Base-by-base conservation (phyloP, 2,888 invertebrate genomes). In the Lysandra bellargus region DNA sequence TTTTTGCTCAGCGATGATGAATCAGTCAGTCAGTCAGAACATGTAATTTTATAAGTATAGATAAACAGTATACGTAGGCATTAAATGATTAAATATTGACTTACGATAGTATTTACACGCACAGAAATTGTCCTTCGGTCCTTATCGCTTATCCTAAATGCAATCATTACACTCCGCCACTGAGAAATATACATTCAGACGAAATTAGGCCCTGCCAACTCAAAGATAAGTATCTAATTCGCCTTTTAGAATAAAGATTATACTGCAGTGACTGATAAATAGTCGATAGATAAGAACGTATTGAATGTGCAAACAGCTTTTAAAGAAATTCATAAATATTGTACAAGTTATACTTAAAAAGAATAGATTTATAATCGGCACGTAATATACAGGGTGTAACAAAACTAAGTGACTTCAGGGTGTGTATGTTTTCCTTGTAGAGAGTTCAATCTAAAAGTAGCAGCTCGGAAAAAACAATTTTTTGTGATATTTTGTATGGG, bases 121-220 rank as follows among this genome's bases (percentile, higher is more conserved):
- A 37, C 69, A 69, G 14, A 69, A 69, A 33, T 33, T 33, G 69
- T 33, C 33, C 69, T 69, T 64, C 64, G 64, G 7, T 23, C 9
- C 6, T 64, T 69, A 69, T 69, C 69, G 69, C 14, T 37, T 69
- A 69, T 69, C 69, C 69, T 33, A 69, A 69, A 69, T 69, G 33
- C 69, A 69, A 69, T 69, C 69, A 69, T 69, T 69, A 33, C 69
- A 14, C 14, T 14, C 33, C 69, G 17, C 69, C 69, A 37, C 33
- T 0, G 69, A 37, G 33, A 69, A 14, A 69, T 33, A 69, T 69
- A 14, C 14, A 0, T 9, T 69, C 33, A 37, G 33, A 33, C 33
- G 4, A 69, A 33, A 33, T 12, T 69, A 69, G 64, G 69, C 69
- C 69, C 9, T 69, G 14, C 33, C 0, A 1, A 37, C 33, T 14